phyloP scores from a whole-genome alignment of 2,888 invertebrate species.

The Dasypolia templi region DNA sequence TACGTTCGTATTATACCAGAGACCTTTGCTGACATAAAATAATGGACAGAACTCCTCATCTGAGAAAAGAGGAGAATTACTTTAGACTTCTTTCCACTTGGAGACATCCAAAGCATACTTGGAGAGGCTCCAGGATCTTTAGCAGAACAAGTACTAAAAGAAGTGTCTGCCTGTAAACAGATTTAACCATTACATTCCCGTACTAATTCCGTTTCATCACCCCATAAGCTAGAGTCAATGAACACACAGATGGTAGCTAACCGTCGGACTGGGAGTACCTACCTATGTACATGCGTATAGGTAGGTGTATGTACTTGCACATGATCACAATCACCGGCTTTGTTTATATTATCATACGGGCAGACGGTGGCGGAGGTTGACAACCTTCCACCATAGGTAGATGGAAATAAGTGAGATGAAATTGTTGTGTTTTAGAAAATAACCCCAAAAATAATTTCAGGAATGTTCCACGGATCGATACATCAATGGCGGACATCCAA shows the following conservation, averaged over 20 bases:
- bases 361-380: slow-evolving; percentile 47
- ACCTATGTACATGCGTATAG: background rate
- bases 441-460: background rate
- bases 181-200: background rate
- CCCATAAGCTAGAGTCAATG: slow-evolving; percentile 8
- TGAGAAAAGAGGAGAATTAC: background rate
- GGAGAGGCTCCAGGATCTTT: background rate
- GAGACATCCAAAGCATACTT: background rate
- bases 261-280: background rate
- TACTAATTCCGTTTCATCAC: background rate
- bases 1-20: background rate
- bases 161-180: background rate
- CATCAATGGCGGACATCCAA: background rate
- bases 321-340: slow-evolving; percentile 64
- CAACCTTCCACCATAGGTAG: slow-evolving; percentile 29
- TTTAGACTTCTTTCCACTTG: background rate
- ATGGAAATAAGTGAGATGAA: background rate
- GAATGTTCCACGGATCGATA: background rate
- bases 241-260: slow-evolving; percentile 27
- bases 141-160: background rate
- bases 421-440: background rate
- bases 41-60: background rate
- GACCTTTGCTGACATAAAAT: background rate
- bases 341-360: slow-evolving; percentile 67
- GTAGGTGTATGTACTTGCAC: background rate